Base-by-base conservation (phyloP, 2,797 vertebrate species). In the Pantherophis vulpinus region DNA sequence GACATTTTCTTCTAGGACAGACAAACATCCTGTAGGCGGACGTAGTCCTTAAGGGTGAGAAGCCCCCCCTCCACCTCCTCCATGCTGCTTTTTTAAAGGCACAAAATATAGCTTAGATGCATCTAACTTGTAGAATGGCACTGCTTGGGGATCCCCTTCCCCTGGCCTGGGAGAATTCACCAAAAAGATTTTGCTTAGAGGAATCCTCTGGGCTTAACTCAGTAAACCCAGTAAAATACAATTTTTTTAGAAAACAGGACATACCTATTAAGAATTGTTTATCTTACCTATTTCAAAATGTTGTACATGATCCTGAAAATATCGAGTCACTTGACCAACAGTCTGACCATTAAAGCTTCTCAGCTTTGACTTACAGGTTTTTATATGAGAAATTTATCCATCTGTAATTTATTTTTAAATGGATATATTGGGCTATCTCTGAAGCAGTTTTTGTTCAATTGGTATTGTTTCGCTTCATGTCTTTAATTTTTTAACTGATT, bases 31-130 rank as follows among this genome's bases (percentile, higher is more conserved):
- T 11, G 3, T 4, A 27, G 25, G 61, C 20, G 32, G 0, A 20
- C 8, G 11, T 42, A 8, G 18, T 20, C 70, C 32, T 79, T 8
- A 18, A 32, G 6, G 2, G 0, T 74, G 66, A 6, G 16, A 74
- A 37, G n/a, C 4, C 61, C 66, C n/a, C 0, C n/a, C 0, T n/a
- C n/a, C n/a, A n/a, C n/a, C n/a, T n/a, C 4, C 66, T 16, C 29
- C 5, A n/a, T 7, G 70, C 70, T 37, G 16, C 13, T 37, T 7
- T 18, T 74, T 18, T 37, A 74, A 74, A 3, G n/a, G 32, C 32
- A 74, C 32, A 74, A 37, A 74, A 37, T 37, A 37, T 47, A 47
- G 47, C 47, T 47, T 47, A 47, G 63, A 66, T 74, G 70, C 13
- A 37, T 37, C 2, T 16, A 74, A 37, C 16, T 37, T 74, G 16